These are phyloP conservation scores for Drosophila littoralis DNA, from an alignment of 1,140 invertebrate genomes.

Conservation along the genomic window DNA sequence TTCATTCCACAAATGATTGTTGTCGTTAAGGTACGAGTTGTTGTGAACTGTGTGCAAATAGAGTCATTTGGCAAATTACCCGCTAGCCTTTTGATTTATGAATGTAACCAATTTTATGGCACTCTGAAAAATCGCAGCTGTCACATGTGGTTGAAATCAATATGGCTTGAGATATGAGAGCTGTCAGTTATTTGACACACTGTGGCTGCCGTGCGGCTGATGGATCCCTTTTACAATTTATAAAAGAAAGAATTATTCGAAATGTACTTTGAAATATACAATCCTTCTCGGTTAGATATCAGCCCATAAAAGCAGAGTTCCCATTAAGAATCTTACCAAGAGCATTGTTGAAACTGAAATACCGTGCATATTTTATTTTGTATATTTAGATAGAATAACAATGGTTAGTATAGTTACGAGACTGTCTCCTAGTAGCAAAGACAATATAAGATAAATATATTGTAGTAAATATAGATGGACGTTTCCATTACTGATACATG, in stretches of 20 bases:
- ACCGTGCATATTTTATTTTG: not conserved
- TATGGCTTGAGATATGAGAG: not conserved
- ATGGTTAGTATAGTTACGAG: not conserved
- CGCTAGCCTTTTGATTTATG: constrained; percentile 5
- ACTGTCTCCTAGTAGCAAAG: not conserved
- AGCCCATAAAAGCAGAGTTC: not conserved
- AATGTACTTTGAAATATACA: not conserved
- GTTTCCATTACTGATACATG: constrained; percentile 49
- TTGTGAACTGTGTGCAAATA: constrained; percentile 20
- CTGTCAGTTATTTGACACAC: not conserved
- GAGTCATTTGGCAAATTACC: constrained; percentile 21
- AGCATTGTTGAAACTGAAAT: not conserved
- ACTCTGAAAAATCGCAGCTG: constrained; percentile 18
- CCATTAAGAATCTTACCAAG: not conserved
- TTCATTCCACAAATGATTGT: constrained; percentile 21
- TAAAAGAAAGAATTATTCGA: not conserved
- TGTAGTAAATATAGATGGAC: no score
- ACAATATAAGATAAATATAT: not conserved
- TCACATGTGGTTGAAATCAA: not conserved
- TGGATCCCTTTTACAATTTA: not conserved
- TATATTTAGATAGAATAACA: not conserved
- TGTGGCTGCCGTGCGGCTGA: not conserved
- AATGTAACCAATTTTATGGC: not conserved
- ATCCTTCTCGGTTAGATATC: not conserved
- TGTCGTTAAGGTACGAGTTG: constrained; percentile 12